Base-by-base conservation (phyloP, 2,888 invertebrate genomes). In the Podabrus alpinus region DNA sequence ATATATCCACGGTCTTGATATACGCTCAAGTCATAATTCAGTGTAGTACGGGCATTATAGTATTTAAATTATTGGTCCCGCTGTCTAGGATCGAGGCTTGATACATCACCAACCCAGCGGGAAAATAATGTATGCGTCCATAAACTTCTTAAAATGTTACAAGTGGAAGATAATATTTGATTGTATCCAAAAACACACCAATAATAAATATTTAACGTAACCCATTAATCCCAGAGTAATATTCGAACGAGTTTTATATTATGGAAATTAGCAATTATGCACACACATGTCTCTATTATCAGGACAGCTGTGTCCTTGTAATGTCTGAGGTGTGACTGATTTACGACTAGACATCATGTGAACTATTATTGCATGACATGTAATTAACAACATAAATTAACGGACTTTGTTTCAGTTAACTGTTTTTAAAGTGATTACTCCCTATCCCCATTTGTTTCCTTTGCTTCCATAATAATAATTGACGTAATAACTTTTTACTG, bases 301-400 rank as follows among this genome's bases (percentile, higher is more conserved):
- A 78, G 83, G 84, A 84, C 84, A 85, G 81, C 81, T 78, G 82
- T 68, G 83, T 81, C 83, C 84, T 85, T 84, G 85, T 84, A 82
- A 80, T 80, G 81, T 86, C 85, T 85, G 85, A 86, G 85, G 86
- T 86, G 86, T 84, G 85, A 85, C 86, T 86, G 86, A 86, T 86
- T 86, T 86, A 86, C 84, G 83, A 81, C 71, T 76, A 70, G 78
- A 76, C 80, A 77, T 77, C 79, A 76, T 74, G 83, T 84, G 85
- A 84, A 80, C 82, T 45, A 45, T 45, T 83, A 85, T 84, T 83
- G 84, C 79, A 80, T 84, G 84, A 84, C 83, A 82, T 59, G 60
- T 24, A 71, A 71, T 66, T 75, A 75, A 69, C 68, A 64, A 64
- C 21, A 17, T 21, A 64, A 64, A 64, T 64, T 64, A 64, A 21